Base-by-base conservation (phyloP, 1,140 invertebrate species). In the Drosophila leontia region DNA sequence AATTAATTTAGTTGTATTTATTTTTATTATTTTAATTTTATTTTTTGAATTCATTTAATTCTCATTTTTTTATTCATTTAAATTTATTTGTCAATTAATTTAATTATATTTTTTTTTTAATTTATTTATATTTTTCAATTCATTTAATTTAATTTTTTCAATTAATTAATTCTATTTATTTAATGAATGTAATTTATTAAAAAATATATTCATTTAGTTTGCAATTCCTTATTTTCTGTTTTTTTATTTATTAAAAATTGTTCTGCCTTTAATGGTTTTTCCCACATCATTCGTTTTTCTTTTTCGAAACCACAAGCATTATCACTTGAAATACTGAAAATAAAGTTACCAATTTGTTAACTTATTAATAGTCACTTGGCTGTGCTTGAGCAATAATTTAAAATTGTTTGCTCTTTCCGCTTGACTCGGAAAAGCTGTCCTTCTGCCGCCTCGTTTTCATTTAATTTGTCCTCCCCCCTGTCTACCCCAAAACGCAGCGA, bases 341-440 rank as follows among this genome's bases (percentile, higher is more conserved):
- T 58, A 12, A 68, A 70, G 51, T 41, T 41, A 9, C 35, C 69
- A 70, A 72, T 70, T 72, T 72, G 65, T 70, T 72, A 55, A 72
- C 65, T 58, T 48, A 72, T 72, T 70, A 70, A 58, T 50, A 59
- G 44, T 59, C 53, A 71, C 65, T 72, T 42, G 37, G 44, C 32
- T 71, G 37, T 59, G 65, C 67, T 59, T 72, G 69, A 71, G 41
- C 67, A 71, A 71, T 72, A 59, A 71, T 72, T 72, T 71, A 42
- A 72, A 72, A 71, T 72, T 59, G 63, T 68, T 70, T 70, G 67
- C 67, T 50, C 45, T 44, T 72, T 72, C 69, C 67, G 69, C 67
- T 42, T 42, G 67, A 72, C 51, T 50, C 42, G 68, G 68, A 15
- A 57, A 70, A 34, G 35, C 53, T 3, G 7, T 6, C 48, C 11